Evolutionary conservation across 2,888 invertebrate species (phyloP), one percentile per base, ranked within the genome.

Genomic region (Aphodius sticticus): DNA sequence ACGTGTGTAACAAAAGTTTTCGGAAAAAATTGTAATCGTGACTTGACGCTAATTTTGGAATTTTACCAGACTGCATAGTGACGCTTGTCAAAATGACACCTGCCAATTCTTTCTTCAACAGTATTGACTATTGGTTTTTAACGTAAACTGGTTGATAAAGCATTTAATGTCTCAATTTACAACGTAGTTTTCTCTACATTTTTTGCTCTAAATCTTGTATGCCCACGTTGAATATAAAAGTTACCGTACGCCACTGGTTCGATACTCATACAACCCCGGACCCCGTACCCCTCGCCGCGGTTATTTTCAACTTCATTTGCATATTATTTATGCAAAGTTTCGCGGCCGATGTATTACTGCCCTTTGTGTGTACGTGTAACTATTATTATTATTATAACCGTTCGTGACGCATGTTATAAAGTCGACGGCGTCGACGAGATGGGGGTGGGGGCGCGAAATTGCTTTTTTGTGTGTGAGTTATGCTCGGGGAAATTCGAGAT

Each of bases 321-420:
- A 85, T 85, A 85, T 84, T 85, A 85, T 85, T 84, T 84, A 85
- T 85, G 84, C 84, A 82, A 84, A 84, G 83, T 84, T 85, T 84
- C 84, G 84, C 83, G 82, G 83, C 80, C 81, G n/a, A 74, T 37
- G 81, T 82, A 82, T 81, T 82, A 80, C 81, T 80, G 53, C 53
- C 53, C 53, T 53, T 53, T 53, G 12, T 53, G 53, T 53, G 53
- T 53, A 53, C 53, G 53, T 53, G 53, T 53, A 53, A 53, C 53
- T 53, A 53, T 53, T 53, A 53, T 53, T 7, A 53, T 53, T 53
- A 53, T 53, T 53, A 53, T 53, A 9, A 53, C 12, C 12, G 83
- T 82, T 80, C 82, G 81, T 82, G 83, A 84, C 84, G 84, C 83
- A 84, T 84, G 84, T 83, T 82, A 79, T 76, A 81, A 80, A 53